These are phyloP conservation scores for Pegoplata infirma DNA, from an alignment of 2,888 invertebrate species.

Conservation along the genomic window DNA sequence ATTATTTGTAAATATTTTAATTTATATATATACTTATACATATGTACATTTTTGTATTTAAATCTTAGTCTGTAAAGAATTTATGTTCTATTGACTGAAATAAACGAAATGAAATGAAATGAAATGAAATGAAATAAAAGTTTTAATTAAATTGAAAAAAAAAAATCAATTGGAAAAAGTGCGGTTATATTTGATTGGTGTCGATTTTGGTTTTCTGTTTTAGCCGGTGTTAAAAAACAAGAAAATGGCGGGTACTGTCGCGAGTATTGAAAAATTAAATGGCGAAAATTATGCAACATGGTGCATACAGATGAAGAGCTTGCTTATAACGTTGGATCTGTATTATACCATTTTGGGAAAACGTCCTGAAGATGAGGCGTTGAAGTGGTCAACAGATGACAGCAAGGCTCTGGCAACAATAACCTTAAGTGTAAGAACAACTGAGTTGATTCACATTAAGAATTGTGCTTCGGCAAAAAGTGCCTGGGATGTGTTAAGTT, in stretches of 20 bases:
- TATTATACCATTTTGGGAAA: not conserved
- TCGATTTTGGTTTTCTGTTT: slow-evolving; percentile 4
- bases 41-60: too few relatives aligned
- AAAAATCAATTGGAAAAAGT: too few relatives aligned
- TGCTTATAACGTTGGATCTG: slow-evolving; percentile 1
- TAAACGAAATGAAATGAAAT: too few relatives aligned
- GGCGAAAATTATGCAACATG: too few relatives aligned
- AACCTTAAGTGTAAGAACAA: slow-evolving; percentile 15
- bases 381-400: not conserved
- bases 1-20: too few relatives aligned
- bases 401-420: slow-evolving; percentile 38
- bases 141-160: too few relatives aligned
- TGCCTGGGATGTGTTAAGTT: slow-evolving; percentile 8
- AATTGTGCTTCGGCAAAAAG: slow-evolving; percentile 24
- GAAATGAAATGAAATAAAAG: too few relatives aligned
- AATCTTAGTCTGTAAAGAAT: too few relatives aligned
- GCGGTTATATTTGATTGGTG: not conserved
- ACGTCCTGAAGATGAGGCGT: not conserved
- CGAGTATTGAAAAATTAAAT: slow-evolving; percentile 20
- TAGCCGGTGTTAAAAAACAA: slow-evolving; percentile 24
- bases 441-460: slow-evolving; percentile 25
- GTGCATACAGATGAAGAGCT: slow-evolving; percentile 1
- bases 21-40: too few relatives aligned
- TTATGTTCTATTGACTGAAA: too few relatives aligned
- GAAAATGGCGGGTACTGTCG: slow-evolving; percentile 1